Evolutionary conservation across 2,797 vertebrate genomes (phyloP), one percentile per base, ranked within the genome.

Genomic region (Diglossa cyanea): DNA sequence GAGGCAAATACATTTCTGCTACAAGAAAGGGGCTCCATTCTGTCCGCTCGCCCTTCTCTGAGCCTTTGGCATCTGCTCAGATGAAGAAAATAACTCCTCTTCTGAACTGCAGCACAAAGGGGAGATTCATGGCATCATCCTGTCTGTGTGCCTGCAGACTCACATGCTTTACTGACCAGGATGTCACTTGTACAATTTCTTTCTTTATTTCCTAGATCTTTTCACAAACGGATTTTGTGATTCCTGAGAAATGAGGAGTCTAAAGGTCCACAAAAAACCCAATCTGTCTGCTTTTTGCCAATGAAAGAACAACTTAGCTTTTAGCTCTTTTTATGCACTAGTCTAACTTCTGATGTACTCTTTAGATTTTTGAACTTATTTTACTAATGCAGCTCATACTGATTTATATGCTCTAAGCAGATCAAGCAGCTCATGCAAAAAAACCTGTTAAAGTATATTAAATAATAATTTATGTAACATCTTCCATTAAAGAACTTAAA

Each of bases 91-190:
- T 40, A 88, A 74, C 77, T 89, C 55, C 83, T 88, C 19, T 58
- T 96, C 80, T 78, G 90, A 96, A 67, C 90, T 39, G 92, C 90
- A 57, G 14, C 48, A 79, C 95, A 92, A 93, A 93, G 92, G 51
- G 8, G 53, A 90, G 94, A 90, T 81, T 87, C 76, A 58, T 6
- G 1, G 80, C 70, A 62, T 71, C 81, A 35, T 70, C 47, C 75
- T 11, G 2, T 33, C 40, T 31, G 2, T 60, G 51, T 24, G 90
- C 74, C 88, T 44, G 35, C 28, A 75, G 74, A 74, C 33, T 81
- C 35, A 11, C 31, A 8, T 11, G 13, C 66, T 88, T 91, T 83
- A 72, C 62, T 94, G 84, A 72, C 68, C 77, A 17, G 58, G 26
- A 40, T 63, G 75, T 50, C 42, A 53, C 68, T 88, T 79, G 48